Evolutionary conservation across 2,113 vertebrate species (phyloP).

Genomic region (Osmerus mordax): DNA sequence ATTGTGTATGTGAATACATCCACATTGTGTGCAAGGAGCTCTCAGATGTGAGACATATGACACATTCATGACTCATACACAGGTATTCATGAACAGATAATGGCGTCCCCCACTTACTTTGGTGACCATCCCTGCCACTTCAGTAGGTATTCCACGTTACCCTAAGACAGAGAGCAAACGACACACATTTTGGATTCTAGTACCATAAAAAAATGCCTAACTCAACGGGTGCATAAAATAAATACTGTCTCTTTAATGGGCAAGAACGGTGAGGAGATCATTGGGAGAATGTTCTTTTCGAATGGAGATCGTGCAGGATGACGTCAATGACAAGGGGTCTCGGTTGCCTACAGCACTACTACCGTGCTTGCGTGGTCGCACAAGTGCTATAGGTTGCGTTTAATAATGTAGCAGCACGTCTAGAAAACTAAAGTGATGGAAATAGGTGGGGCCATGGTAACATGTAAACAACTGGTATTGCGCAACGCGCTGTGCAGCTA

Average conservation of each 20-base stretch:
- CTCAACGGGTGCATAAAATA: conserved; percentile 8
- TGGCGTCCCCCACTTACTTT: conserved; percentile 83
- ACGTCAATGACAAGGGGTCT: conserved; percentile 58
- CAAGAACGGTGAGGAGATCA: conserved; percentile 12
- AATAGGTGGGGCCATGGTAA: conserved; percentile 66
- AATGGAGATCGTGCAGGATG: conserved; percentile 46
- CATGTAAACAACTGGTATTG: conserved; percentile 72
- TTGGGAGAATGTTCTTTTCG: conserved; percentile 39
- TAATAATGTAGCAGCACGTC: conserved; percentile 23
- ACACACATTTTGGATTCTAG: neutral
- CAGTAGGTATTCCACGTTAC: conserved; percentile 96
- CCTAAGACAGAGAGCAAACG: conserved; percentile 69
- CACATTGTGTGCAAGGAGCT: neutral
- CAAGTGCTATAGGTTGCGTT: conserved; percentile 36
- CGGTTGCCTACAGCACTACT: conserved; percentile 41
- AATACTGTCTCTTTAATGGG: conserved; percentile 43
- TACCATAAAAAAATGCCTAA: neutral
- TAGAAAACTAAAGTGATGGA: conserved; percentile 53
- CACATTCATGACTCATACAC: neutral
- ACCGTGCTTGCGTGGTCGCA: conserved; percentile 58
- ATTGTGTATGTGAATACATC: neutral
- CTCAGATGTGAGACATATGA: neutral
- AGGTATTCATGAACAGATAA: neutral
- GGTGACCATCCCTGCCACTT: conserved; percentile 99
- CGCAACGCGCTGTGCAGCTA: conserved; percentile 53